Evolutionary conservation across 2,888 invertebrate species (phyloP), one percentile per base, ranked within the genome.

Genomic region (Lasiommata megera): DNA sequence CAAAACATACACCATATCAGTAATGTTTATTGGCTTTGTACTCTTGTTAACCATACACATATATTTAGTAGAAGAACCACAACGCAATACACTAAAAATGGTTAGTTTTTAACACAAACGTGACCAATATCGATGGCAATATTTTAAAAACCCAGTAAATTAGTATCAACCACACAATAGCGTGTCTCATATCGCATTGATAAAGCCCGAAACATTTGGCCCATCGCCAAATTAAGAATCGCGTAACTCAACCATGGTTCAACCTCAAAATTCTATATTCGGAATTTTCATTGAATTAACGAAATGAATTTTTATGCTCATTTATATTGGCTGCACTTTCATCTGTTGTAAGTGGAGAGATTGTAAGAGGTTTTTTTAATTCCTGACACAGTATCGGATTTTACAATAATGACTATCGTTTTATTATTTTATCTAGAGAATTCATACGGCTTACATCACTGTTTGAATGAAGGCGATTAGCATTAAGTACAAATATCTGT

Each of bases 171-270:
- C 60, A 37, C 62, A 60, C 60, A 60, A 60, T 60, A 52, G 60
- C 62, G 60, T 52, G 62, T 60, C 56, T 56, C 62, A 47, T 60
- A 62, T 62, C 62, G 62, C 59, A 62, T 59, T 62, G 62, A 62
- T 62, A 62, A 62, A 59, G 59, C 59, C 58, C 50, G 62, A 59
- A 57, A 62, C 62, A 62, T 62, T 62, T 62, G 62, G 62, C 54
- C 51, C 41, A 8, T 37, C 18, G 62, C 62, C 62, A 62, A 62
- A 62, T 62, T 62, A 62, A 62, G 62, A 62, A 62, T 62, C 56
- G 60, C 62, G 60, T 62, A 62, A 62, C 60, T 62, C 62, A 62
- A 62, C 60, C 62, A 54, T 59, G 54, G 56, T 48, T 38, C 47
- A 60, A 62, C 62, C 62, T 62, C 62, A 57, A 60, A 54, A 62